Conservation (phyloP, 2,113 vertebrate species). For the Laterallus jamaicensis region DNA sequence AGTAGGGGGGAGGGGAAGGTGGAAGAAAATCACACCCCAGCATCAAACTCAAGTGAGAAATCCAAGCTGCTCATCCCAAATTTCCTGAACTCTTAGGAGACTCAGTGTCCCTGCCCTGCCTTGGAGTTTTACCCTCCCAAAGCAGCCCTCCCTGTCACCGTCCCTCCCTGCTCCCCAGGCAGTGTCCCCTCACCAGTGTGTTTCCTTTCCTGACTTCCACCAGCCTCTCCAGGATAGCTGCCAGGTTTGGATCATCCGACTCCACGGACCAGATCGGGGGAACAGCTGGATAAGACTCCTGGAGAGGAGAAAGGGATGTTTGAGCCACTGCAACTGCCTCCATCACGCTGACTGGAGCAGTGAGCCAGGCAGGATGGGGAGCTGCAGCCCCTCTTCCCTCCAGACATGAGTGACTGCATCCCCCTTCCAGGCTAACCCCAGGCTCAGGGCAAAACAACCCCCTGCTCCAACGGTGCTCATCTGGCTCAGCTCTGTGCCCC, state of each 20-base stretch:
- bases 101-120: accelerated
- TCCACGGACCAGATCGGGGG: constrained; percentile 97
- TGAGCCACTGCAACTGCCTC: not conserved
- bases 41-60: not conserved
- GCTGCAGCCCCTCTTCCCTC: not conserved
- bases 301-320: not conserved
- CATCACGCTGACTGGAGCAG: accelerated
- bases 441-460: not conserved
- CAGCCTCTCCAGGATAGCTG: constrained; percentile 91
- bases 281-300: constrained; percentile 94
- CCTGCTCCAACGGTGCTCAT: accelerated
- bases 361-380: not conserved
- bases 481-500: not conserved
- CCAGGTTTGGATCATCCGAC: constrained; percentile 93
- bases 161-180: not conserved
- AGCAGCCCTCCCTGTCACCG: not conserved
- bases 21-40: not conserved
- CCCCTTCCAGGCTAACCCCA: not conserved
- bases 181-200: constrained; percentile 81
- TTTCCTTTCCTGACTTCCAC: constrained; percentile 94
- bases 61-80: not conserved
- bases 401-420: accelerated
- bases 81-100: not conserved
- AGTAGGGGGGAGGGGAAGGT: too few relatives aligned
- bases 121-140: accelerated